These are phyloP conservation scores for Heteromormyrus szaboi DNA, from an alignment of 2,797 vertebrate species.

Conservation along the genomic window DNA sequence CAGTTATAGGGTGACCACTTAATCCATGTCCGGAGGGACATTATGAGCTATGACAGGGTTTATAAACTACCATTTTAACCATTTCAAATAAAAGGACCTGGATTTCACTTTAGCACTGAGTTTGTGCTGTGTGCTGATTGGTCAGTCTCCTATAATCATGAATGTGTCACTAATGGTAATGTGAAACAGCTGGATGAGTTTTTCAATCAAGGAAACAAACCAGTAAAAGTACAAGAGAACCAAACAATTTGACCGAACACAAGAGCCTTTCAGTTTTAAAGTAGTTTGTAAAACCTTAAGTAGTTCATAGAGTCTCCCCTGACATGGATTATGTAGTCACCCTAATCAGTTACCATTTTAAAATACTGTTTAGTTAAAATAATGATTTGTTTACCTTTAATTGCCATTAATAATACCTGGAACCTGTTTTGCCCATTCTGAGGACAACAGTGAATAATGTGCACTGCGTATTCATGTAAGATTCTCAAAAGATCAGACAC, in stretches of 20 bases:
- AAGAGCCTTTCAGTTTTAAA: too few species aligned
- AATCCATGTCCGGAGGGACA: not conserved
- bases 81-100: not conserved
- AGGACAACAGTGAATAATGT: not conserved
- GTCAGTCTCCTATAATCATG: not conserved
- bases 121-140: not conserved
- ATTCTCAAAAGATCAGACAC: not conserved
- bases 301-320: not conserved
- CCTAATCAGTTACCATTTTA: not conserved
- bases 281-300: not conserved
- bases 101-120: not conserved
- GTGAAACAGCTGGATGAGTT: not conserved
- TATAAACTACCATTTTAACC: not conserved
- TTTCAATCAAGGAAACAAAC: not conserved
- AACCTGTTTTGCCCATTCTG: not conserved
- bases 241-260: not conserved
- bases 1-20: not conserved
- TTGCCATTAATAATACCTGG: not conserved
- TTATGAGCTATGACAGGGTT: not conserved
- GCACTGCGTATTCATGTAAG: not conserved
- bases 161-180: not conserved
- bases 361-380: not conserved
- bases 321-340: not conserved
- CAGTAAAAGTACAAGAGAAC: not conserved
- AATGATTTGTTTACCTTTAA: not conserved